phyloP scores from a whole-genome alignment of 30 jellyfish, hydroid and myxozoan genomes.

The Chironex yamaguchii region DNA sequence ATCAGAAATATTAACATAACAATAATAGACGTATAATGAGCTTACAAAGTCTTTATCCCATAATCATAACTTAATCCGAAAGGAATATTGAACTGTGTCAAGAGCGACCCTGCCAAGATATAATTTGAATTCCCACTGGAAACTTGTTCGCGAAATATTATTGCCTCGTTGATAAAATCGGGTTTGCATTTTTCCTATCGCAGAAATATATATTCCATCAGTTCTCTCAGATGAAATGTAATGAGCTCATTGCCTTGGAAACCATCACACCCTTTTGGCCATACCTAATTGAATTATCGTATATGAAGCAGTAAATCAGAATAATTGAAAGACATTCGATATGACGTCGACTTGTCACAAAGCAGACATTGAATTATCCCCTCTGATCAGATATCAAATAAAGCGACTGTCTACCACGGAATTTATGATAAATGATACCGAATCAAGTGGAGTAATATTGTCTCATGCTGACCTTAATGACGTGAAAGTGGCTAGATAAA shows the following conservation, averaged over 20 bases:
- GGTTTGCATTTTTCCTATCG: not conserved
- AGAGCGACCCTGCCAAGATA: slow-evolving; percentile 1
- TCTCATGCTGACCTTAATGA: not conserved
- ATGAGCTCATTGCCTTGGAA: not conserved
- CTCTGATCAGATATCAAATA: slow-evolving; percentile 81
- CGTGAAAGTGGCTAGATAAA: not conserved
- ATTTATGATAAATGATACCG: slow-evolving; percentile 85
- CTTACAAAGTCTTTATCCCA: not conserved
- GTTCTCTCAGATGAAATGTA: not conserved
- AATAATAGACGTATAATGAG: not conserved
- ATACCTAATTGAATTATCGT: not conserved
- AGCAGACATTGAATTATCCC: slow-evolving; percentile 10
- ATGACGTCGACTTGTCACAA: not conserved
- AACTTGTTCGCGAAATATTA: not conserved
- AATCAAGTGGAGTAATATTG: slow-evolving; percentile 41
- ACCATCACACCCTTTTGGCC: not conserved
- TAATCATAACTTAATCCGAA: not conserved
- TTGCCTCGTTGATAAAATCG: too few species aligned
- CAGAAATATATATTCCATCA: not conserved
- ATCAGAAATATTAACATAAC: not conserved
- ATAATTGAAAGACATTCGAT: not conserved
- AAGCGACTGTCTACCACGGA: slow-evolving; percentile 80
- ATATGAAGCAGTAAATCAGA: not conserved
- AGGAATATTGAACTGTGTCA: not conserved
- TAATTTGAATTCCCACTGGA: not conserved